Evolutionary conservation across 2,888 invertebrate genomes (phyloP).

Genomic region (Patella pellucida): DNA sequence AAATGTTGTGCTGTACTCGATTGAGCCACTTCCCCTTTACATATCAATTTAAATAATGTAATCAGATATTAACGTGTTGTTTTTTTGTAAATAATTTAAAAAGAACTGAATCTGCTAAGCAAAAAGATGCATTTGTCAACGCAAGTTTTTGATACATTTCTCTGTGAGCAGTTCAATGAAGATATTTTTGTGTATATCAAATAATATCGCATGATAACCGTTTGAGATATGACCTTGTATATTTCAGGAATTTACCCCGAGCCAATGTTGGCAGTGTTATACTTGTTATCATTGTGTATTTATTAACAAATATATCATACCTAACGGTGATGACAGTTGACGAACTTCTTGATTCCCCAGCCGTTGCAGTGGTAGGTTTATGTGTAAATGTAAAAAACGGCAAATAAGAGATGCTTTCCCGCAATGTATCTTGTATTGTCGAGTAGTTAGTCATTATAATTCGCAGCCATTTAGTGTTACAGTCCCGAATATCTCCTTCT

Average conservation of each 20-base stretch:
- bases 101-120: background rate
- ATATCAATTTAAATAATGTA: no score
- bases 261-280: constrained; percentile 87
- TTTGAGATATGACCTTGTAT: background rate
- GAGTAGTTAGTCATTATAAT: no score
- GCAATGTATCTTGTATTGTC: background rate
- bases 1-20: no score
- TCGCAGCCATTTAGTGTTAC: no score
- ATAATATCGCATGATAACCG: no score
- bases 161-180: background rate
- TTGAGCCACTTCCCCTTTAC: no score
- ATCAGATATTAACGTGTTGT: no score
- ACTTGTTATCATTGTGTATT: constrained; percentile 83
- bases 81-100: background rate
- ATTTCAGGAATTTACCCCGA: constrained; percentile 82
- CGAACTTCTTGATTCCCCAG: constrained; percentile 82
- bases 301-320: constrained; percentile 89
- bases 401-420: background rate
- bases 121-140: constrained; percentile 4
- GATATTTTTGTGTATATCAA: no score
- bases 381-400: no score
- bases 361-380: constrained; percentile 82
- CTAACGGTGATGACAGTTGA: constrained; percentile 82
- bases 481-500: background rate
- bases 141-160: background rate